Base-by-base conservation (phyloP, 1,140 invertebrate genomes). In the Pygmarrhopalites habei region DNA sequence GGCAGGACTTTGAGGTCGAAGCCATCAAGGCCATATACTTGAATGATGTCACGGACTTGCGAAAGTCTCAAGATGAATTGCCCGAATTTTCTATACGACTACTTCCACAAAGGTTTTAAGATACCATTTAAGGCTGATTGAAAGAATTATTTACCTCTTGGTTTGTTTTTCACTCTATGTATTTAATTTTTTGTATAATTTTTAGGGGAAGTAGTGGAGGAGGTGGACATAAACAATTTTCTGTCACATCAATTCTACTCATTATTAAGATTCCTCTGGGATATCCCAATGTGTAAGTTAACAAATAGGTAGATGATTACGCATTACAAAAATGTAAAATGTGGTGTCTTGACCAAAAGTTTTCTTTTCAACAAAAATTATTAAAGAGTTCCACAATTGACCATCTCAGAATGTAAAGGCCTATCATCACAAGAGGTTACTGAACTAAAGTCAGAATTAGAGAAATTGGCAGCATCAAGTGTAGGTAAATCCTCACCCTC, bases 1-100 rank as follows among this genome's bases (percentile, higher is more conserved):
- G 55, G 7, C 60, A 63, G 46, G 60, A 63, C 19, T 39, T 65
- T 47, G 67, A 69, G 52, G 21, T 69, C 15, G 67, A 69, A 63
- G 67, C 60, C 28, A 64, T 69, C 25, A 65, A 66, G 69, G 65
- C 65, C 25, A 71, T 71, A 17, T 71, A 67, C 52, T 44, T 63
- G 12, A 32, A 41, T 25, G 69, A 68, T 59, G 64, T 71, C 12
- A 63, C 59, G 30, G 65, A 60, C 29, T 23, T 63, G 23, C 23
- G 57, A 19, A 44, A 43, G 17, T 46, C 21, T 32, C 39, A 41
- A 43, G 56, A 46, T 23, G 44, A 1, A 14, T 47, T 17, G 52
- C 57, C 23, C 21, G 35, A 41, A 21, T 53, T 71, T 25, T 29
- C 58, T 3, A 52, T 71, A 14, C 21, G 41, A 10, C 30, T 71